A percentile compares a stretch with the other conserved stretches of the same genome.
Conservation (phyloP, 2,888 invertebrate genomes). For the Isoperla grammatica region DNA sequence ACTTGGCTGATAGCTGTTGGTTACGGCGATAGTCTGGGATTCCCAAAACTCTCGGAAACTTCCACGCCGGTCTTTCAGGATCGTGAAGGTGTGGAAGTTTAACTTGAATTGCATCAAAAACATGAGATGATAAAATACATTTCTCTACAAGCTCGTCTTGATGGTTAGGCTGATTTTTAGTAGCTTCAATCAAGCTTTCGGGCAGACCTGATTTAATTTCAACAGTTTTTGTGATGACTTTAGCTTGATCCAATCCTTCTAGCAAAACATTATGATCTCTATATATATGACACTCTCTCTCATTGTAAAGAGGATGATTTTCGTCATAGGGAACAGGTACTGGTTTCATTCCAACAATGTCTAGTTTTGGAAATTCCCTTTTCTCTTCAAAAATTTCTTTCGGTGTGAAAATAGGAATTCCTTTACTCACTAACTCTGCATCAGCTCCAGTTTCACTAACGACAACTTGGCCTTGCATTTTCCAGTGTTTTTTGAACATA, state of each 20-base stretch:
- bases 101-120: constrained; percentile 73
- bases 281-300: constrained; percentile 53
- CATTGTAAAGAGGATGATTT: constrained; percentile 62
- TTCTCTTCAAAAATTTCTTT: constrained; percentile 52
- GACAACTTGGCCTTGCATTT: constrained; percentile 56
- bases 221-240: constrained; percentile 73
- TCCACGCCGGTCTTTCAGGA: constrained; percentile 61
- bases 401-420: constrained; percentile 58
- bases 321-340: constrained; percentile 46
- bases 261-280: constrained; percentile 59
- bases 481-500: constrained; percentile 69
- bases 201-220: constrained; percentile 53
- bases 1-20: constrained; percentile 44
- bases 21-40: constrained; percentile 56
- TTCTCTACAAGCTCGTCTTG: constrained; percentile 56
- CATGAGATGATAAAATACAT: constrained; percentile 57
- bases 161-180: constrained; percentile 44
- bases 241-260: constrained; percentile 71
- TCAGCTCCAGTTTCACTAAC: constrained; percentile 53
- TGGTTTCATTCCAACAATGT: constrained; percentile 47
- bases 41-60: constrained; percentile 67
- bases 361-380: constrained; percentile 31
- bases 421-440: constrained; percentile 49
- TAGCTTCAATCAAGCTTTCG: constrained; percentile 43
- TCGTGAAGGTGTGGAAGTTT: constrained; percentile 70